Evolutionary conservation across 2,888 invertebrate species (phyloP).

Genomic region (Erebia epiphron): DNA sequence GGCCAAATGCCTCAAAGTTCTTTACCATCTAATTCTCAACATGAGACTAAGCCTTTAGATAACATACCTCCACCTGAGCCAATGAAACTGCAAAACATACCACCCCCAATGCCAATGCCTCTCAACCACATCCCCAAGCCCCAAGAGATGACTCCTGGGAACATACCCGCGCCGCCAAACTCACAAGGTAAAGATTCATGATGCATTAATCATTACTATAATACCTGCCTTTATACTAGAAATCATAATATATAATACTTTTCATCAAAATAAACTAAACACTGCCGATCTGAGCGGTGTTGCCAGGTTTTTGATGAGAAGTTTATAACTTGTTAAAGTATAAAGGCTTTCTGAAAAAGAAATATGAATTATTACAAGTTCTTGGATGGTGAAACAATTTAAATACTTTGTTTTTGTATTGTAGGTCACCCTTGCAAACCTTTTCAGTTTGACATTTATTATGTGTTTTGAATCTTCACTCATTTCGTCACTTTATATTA

Average conservation of each 20-base stretch:
- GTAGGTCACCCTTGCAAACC: not conserved
- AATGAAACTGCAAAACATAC: conserved; percentile 84
- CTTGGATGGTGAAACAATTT: not conserved
- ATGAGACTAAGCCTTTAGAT: conserved; percentile 55
- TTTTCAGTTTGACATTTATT: not conserved
- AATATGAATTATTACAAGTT: conserved; percentile 1
- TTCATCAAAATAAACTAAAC: too few relatives aligned
- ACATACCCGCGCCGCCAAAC: conserved; percentile 75
- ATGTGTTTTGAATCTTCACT: not conserved
- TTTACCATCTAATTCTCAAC: conserved; percentile 47
- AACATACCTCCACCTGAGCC: conserved; percentile 67
- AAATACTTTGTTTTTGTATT: not conserved
- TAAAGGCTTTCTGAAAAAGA: conserved; percentile 7
- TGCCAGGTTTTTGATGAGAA: too few relatives aligned
- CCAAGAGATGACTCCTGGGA: conserved; percentile 83
- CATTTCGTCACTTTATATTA: too few relatives aligned
- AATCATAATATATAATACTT: not conserved
- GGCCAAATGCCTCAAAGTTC: conserved; percentile 41
- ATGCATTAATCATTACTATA: not conserved
- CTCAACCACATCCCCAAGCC: conserved; percentile 84
- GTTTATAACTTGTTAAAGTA: not conserved
- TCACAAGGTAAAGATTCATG: conserved; percentile 59
- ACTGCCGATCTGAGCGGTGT: too few relatives aligned
- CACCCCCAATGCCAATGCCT: conserved; percentile 83
- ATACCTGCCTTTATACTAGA: conserved; percentile 21